Percentiles rank a stretch among this genome's conserved stretches.
phyloP scores from a whole-genome alignment of 2,797 vertebrate genomes.

The Martes flavigula region DNA sequence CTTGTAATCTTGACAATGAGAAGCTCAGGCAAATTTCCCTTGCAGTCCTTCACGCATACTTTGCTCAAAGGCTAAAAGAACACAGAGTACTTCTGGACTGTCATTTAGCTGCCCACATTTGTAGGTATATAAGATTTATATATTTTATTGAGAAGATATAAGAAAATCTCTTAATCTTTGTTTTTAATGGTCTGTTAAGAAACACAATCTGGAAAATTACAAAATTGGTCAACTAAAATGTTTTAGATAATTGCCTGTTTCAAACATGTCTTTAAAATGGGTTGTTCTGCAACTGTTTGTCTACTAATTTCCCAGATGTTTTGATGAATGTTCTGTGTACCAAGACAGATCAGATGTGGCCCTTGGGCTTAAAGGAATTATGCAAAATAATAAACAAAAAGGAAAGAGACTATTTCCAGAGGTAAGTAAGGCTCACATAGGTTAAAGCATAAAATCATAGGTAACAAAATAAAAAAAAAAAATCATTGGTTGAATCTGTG shows the following conservation, averaged over 20 bases:
- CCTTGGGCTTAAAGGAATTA: background rate
- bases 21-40: background rate
- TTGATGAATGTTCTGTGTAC: background rate
- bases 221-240: background rate
- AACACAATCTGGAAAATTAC: background rate
- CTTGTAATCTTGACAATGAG: constrained; percentile 39
- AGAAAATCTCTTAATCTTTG: background rate
- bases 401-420: background rate
- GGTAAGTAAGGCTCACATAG: background rate
- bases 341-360: background rate
- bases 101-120: background rate
- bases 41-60: background rate
- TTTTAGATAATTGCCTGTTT: background rate
- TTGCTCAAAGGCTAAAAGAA: background rate
- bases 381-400: background rate
- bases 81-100: background rate
- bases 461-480: background rate
- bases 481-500: background rate
- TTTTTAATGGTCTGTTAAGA: background rate
- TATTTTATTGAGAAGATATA: background rate
- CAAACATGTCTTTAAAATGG: background rate
- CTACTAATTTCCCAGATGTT: background rate
- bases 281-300: background rate
- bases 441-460: background rate
- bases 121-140: background rate